phyloP scores from a whole-genome alignment of 2,888 invertebrate genomes.

The Drosophila rellima region DNA sequence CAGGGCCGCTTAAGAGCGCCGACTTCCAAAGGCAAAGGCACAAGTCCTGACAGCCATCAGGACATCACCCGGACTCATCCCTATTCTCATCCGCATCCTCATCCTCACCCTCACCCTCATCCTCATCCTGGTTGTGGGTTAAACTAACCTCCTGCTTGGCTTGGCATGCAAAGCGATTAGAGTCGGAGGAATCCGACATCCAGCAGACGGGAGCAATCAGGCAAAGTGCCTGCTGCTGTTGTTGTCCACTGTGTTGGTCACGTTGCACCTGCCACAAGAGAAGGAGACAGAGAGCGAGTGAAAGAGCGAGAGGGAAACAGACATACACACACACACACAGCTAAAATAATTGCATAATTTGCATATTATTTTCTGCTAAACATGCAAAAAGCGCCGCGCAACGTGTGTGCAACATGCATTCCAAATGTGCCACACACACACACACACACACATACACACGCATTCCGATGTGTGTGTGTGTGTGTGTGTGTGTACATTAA shows the following conservation, averaged over 20 bases:
- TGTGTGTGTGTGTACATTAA: constrained; percentile 67
- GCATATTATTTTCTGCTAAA: constrained; percentile 82
- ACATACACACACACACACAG: constrained; percentile 27
- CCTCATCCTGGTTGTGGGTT: background rate
- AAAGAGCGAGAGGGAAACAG: constrained; percentile 17
- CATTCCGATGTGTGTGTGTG: constrained; percentile 6
- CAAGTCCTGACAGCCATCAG: constrained; percentile 26
- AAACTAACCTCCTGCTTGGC: constrained; percentile 15
- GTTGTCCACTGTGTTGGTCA: constrained; percentile 56
- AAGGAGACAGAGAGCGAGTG: constrained; percentile 6
- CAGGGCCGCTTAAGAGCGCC: constrained; percentile 71
- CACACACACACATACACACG: background rate
- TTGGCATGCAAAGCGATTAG: constrained; percentile 68
- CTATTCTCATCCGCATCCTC: background rate
- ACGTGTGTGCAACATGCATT: constrained; percentile 75
- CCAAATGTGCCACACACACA: constrained; percentile 45
- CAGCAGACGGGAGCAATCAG: constrained; percentile 79
- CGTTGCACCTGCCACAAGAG: constrained; percentile 64
- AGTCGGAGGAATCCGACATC: constrained; percentile 61
- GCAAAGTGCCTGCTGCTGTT: constrained; percentile 73
- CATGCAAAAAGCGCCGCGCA: constrained; percentile 78
- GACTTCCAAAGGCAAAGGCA: constrained; percentile 20
- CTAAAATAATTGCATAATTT: constrained; percentile 84
- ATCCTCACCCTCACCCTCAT: too few relatives aligned
- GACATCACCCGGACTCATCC: background rate